Percentiles rank a stretch among this genome's conserved stretches.
Conservation (phyloP, 2,888 invertebrate genomes). For the Drosophila buzzatii region DNA sequence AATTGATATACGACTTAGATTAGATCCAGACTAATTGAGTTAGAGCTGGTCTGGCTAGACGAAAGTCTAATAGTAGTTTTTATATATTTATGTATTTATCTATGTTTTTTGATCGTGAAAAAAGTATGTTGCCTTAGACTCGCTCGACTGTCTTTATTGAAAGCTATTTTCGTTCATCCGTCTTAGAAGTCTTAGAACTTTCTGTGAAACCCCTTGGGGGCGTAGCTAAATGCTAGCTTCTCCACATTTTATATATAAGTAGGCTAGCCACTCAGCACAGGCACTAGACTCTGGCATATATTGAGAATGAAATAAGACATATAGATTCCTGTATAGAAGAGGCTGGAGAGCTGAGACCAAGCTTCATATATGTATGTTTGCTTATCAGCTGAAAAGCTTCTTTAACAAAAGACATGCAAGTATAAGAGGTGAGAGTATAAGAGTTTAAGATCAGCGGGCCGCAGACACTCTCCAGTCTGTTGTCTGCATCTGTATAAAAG, state of each 20-base stretch:
- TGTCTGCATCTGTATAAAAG: too few relatives aligned
- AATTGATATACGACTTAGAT: slow-evolving; percentile 1
- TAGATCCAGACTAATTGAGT: slow-evolving; percentile 6
- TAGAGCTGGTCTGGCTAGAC: slow-evolving; percentile 30
- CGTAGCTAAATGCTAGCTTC: background rate
- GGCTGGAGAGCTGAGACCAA: too few relatives aligned
- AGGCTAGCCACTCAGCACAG: background rate
- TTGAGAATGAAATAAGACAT: background rate
- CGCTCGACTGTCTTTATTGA: background rate
- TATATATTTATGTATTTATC: background rate
- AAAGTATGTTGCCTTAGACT: background rate
- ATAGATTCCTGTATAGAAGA: too few relatives aligned
- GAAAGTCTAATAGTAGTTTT: slow-evolving; percentile 12
- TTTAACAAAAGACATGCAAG: background rate
- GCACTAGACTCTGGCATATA: background rate
- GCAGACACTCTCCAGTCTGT: background rate
- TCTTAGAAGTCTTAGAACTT: background rate
- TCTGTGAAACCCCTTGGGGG: background rate
- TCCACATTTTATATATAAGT: background rate
- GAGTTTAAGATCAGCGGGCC: background rate
- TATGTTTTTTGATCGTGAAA: too few relatives aligned
- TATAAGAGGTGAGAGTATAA: background rate
- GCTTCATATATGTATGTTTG: background rate
- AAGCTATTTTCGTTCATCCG: background rate
- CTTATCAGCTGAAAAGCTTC: background rate